Evolutionary conservation across 2,113 vertebrate species (phyloP), one percentile per base, ranked within the genome.

Genomic region (Phodopus roborovskii): DNA sequence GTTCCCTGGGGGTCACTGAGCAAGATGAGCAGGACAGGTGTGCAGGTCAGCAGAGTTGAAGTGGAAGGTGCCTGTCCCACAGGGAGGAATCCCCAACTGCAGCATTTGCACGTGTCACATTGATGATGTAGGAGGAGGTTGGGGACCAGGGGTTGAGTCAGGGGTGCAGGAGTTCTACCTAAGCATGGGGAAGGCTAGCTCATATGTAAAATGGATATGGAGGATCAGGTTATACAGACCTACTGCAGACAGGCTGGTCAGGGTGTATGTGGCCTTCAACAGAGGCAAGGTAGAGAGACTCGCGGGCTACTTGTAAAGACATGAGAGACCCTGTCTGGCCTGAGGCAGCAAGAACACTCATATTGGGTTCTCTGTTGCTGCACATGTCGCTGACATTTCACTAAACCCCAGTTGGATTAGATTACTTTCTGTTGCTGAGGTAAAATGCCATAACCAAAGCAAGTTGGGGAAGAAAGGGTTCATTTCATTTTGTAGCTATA

Each of bases 301-400:
- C 7, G 42, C 8, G 26, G 33, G 24, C 4, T 12, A n/a, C 6
- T 7, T 4, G 1, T 17, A 26, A 86, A 58, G 94, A 95, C 77
- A 82, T 92, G 86, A 28, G 3, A 16, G 8, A 71, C 86, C 83
- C 66, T 66, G 9, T 86, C 85, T 85, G 91, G 91, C 92, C 75
- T 36, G 56, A 77, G 92, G 74, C 75, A 71, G 73, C 66, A 96
- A 73, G 91, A 82, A 94, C 0, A 3, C 24, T 50, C 94, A 62
- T 58, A 81, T 74, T 90, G 93, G 94, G 45, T 96, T 97, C 94
- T 88, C 24, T 2, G 58, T 73, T 91, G 68, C 88, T 95, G 92
- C 74, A 81, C 19, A 42, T 66, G 24, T 33, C 64, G 62, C 94
- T 95, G 96, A 96, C 96, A 90, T 91, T 92, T 94, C 97, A 96